Evolutionary conservation across 2,797 vertebrate genomes (phyloP).

Genomic region (Siniperca scherzeri): DNA sequence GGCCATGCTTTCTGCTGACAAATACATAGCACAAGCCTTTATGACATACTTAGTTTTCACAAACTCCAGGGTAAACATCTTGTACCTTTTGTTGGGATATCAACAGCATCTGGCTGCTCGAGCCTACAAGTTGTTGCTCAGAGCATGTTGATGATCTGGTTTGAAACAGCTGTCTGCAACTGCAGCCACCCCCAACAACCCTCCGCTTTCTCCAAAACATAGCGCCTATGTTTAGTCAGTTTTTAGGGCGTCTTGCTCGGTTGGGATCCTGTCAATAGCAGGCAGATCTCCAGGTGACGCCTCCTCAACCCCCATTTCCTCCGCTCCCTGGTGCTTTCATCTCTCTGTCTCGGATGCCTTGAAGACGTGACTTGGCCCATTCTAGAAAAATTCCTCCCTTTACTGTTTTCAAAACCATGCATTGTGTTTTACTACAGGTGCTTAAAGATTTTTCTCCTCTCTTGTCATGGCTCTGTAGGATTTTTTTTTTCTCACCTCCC

Average conservation of each 20-base stretch:
- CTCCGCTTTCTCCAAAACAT: slow-evolving; percentile 26
- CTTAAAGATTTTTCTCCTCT: slow-evolving; percentile 70
- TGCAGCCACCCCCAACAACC: slow-evolving; percentile 60
- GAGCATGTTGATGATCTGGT: slow-evolving; percentile 55
- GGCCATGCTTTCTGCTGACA: slow-evolving; percentile 20
- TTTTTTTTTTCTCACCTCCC: slow-evolving; percentile 18
- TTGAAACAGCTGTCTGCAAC: slow-evolving; percentile 67
- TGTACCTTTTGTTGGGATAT: slow-evolving; percentile 20
- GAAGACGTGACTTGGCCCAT: slow-evolving; percentile 87
- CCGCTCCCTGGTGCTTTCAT: slow-evolving; percentile 80
- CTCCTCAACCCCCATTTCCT: slow-evolving; percentile 85
- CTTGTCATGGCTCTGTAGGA: slow-evolving; percentile 30
- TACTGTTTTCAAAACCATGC: slow-evolving; percentile 80
- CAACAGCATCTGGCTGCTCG: slow-evolving; percentile 33
- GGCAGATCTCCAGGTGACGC: slow-evolving; percentile 79
- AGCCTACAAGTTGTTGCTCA: slow-evolving; percentile 11
- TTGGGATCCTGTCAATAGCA: slow-evolving; percentile 85
- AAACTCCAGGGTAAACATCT: slow-evolving; percentile 7
- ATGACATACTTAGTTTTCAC: background rate
- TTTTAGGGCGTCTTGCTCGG: slow-evolving; percentile 78
- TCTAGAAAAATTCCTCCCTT: slow-evolving; percentile 82
- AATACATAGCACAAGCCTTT: slow-evolving; percentile 15
- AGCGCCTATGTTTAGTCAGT: slow-evolving; percentile 56
- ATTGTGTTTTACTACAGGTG: slow-evolving; percentile 88
- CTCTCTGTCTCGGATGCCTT: slow-evolving; percentile 74